These are phyloP conservation scores for Pampusana beccarii DNA, from an alignment of 2,113 vertebrate genomes.

Conservation along the genomic window DNA sequence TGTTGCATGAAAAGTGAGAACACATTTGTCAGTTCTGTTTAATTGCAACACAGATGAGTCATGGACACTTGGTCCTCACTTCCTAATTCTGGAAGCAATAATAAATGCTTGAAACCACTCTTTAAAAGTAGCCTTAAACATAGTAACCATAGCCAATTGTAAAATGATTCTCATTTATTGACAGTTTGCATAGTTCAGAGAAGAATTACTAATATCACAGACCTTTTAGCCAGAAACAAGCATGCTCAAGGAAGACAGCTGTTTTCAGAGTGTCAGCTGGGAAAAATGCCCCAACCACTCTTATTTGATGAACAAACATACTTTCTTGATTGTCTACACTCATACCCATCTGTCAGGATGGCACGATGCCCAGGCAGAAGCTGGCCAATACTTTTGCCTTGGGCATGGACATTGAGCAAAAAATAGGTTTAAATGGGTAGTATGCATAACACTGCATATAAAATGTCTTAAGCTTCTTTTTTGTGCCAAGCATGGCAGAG, in stretches of 20 bases:
- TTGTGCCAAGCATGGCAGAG: conserved; percentile 8
- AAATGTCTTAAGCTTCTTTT: conserved; percentile 29
- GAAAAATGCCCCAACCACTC: conserved; percentile 54
- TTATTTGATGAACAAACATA: conserved; percentile 66
- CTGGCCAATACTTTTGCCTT: conserved; percentile 70
- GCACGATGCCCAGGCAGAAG: conserved; percentile 60
- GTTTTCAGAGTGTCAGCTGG: conserved; percentile 69
- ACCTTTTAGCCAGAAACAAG: conserved; percentile 41
- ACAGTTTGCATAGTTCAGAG: conserved; percentile 13
- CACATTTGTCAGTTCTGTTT: neutral
- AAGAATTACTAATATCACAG: conserved; percentile 41
- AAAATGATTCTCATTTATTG: conserved; percentile 26
- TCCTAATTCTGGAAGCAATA: conserved; percentile 15
- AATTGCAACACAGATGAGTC: neutral
- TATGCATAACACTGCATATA: conserved; percentile 29
- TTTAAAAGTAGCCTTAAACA: conserved; percentile 23
- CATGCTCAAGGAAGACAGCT: conserved; percentile 57
- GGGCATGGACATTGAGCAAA: conserved; percentile 53
- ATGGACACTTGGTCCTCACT: neutral
- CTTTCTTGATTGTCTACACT: conserved; percentile 66
- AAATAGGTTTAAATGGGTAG: conserved; percentile 59
- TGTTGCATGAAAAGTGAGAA: neutral
- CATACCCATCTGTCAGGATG: conserved; percentile 69
- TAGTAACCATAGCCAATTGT: neutral
- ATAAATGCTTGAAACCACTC: neutral